Conservation (phyloP, 2,888 invertebrate genomes). For the Drosophila bunnanda region DNA sequence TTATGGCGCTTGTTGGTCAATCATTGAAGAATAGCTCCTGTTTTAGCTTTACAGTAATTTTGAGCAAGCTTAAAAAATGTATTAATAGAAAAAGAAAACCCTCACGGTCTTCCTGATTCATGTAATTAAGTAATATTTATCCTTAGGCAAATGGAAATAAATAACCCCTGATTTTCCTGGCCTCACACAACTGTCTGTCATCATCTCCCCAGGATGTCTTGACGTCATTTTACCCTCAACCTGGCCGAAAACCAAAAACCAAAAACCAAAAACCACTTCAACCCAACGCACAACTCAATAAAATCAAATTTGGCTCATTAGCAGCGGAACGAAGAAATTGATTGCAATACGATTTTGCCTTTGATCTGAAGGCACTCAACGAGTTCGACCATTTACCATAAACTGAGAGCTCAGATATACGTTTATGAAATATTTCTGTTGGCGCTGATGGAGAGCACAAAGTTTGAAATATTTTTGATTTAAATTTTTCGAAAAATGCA, state of each 20-base stretch:
- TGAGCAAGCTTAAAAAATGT: background rate
- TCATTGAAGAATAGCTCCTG: background rate
- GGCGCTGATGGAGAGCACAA: constrained; percentile 29
- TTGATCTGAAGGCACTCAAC: constrained; percentile 54
- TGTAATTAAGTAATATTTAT: background rate
- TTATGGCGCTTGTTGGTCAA: background rate
- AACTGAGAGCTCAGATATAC: constrained; percentile 5
- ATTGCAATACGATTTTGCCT: constrained; percentile 69
- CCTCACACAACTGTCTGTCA: constrained; percentile 3
- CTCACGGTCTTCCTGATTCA: background rate
- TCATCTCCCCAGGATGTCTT: constrained; percentile 25
- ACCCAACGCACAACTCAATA: constrained; percentile 66
- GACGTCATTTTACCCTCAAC: constrained; percentile 19
- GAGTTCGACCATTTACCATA: constrained; percentile 14
- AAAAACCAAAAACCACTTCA: constrained; percentile 16
- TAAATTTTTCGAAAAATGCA: constrained; percentile 33
- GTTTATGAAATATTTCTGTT: constrained; percentile 8
- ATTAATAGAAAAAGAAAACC: too few species aligned
- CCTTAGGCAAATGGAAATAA: background rate
- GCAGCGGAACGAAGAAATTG: constrained; percentile 67
- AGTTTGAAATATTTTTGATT: constrained; percentile 41
- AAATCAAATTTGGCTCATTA: constrained; percentile 79
- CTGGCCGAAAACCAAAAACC: constrained; percentile 4
- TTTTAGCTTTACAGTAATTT: background rate
- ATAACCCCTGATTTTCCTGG: background rate